Conservation (phyloP, 2,113 vertebrate genomes). For the Campylorhamphus procurvoides region DNA sequence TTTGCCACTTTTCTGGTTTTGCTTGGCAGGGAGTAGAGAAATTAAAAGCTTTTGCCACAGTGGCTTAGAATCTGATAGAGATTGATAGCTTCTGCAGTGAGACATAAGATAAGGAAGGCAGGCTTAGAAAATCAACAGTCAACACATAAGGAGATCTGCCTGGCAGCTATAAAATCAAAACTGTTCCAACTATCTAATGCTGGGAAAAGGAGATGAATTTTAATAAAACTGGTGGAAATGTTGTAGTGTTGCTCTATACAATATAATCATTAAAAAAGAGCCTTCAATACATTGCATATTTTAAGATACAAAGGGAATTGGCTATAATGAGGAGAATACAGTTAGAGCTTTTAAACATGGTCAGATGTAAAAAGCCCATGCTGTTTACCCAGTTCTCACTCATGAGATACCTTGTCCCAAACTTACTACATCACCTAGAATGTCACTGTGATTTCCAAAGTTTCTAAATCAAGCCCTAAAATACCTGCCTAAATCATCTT, state of each 20-base stretch:
- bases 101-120: background rate
- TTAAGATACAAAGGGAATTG: background rate
- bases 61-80: background rate
- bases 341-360: background rate
- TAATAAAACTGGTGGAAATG: background rate
- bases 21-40: background rate
- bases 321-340: background rate
- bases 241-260: background rate
- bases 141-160: background rate
- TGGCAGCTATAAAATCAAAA: background rate
- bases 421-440: background rate
- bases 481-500: background rate
- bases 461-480: background rate
- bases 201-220: background rate
- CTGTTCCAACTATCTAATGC: background rate
- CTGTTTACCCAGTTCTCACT: background rate
- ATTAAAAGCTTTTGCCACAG: background rate
- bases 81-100: background rate
- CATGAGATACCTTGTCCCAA: background rate
- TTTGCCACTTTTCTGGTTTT: background rate
- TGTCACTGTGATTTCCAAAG: background rate
- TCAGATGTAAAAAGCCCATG: rapidly evolving
- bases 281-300: background rate
- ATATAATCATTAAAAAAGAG: background rate
- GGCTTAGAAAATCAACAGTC: background rate